Conservation (phyloP, 1,140 invertebrate genomes). For the Pseudomyrmex sp. region DNA sequence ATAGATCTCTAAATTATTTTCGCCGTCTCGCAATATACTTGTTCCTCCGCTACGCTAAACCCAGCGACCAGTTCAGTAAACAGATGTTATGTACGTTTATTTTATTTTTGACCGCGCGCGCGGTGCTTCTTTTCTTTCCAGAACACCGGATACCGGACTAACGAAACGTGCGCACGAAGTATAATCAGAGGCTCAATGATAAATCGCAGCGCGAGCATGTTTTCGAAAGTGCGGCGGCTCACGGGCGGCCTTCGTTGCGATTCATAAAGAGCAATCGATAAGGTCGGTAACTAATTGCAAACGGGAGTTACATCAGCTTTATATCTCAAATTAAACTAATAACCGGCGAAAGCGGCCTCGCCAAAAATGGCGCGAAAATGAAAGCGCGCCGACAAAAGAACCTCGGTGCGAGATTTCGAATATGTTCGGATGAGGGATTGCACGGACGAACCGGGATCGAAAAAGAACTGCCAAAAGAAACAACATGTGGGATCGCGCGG, state of each 20-base stretch:
- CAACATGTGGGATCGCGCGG: not conserved
- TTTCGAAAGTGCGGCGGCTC: constrained; percentile 57
- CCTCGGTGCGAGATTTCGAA: constrained; percentile 56
- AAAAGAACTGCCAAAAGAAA: constrained; percentile 36
- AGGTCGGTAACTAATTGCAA: constrained; percentile 74
- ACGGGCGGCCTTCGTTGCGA: constrained; percentile 61
- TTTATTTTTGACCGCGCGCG: not conserved
- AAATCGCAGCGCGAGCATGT: constrained; percentile 42
- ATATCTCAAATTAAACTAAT: constrained; percentile 79
- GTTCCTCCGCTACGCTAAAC: not conserved
- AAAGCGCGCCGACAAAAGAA: constrained; percentile 74
- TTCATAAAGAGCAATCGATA: constrained; percentile 74
- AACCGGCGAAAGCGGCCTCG: constrained; percentile 79
- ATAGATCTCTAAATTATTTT: constrained; percentile 29
- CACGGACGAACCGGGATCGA: not conserved
- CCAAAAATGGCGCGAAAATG: constrained; percentile 81
- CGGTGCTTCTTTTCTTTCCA: not conserved
- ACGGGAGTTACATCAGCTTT: constrained; percentile 71
- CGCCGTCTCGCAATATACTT: not conserved
- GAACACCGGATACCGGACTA: constrained; percentile 29
- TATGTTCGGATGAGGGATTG: constrained; percentile 41
- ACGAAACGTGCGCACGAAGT: not conserved
- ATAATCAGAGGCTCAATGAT: constrained; percentile 45
- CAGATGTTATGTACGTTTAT: not conserved
- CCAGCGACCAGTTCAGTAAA: not conserved